phyloP scores from a whole-genome alignment of 2,113 vertebrate species.

The Calidris pugnax region DNA sequence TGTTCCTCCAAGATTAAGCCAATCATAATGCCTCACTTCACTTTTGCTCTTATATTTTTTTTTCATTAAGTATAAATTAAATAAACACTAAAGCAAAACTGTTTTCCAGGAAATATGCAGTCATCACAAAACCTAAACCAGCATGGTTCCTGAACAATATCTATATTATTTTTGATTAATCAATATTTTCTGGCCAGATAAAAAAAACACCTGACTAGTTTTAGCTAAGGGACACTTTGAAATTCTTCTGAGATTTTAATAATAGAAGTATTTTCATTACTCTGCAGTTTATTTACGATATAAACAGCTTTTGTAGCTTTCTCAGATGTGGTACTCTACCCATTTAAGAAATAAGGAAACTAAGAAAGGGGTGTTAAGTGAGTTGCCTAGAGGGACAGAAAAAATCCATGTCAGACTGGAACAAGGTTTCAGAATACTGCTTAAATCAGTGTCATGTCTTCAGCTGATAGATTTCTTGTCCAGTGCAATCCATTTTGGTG shows the following conservation, averaged over 20 bases:
- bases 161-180: neutral
- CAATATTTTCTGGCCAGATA: neutral
- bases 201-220: neutral
- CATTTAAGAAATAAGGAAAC: neutral
- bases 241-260: neutral
- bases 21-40: neutral
- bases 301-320: neutral
- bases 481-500: neutral
- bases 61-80: neutral
- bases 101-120: neutral
- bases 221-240: neutral
- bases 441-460: slow-evolving; percentile 43
- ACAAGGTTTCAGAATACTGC: neutral
- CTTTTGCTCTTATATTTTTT: neutral
- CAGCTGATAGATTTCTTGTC: slow-evolving; percentile 37
- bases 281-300: neutral
- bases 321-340: neutral
- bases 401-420: neutral
- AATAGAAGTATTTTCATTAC: neutral
- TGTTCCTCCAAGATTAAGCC: neutral
- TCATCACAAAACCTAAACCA: neutral
- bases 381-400: neutral
- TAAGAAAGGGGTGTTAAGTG: neutral
- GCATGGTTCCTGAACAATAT: neutral
- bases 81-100: neutral